Percentiles rank a stretch among this genome's conserved stretches.
These are phyloP conservation scores for Aporrectodea caliginosa DNA, from an alignment of 1,140 invertebrate species.

Conservation along the genomic window DNA sequence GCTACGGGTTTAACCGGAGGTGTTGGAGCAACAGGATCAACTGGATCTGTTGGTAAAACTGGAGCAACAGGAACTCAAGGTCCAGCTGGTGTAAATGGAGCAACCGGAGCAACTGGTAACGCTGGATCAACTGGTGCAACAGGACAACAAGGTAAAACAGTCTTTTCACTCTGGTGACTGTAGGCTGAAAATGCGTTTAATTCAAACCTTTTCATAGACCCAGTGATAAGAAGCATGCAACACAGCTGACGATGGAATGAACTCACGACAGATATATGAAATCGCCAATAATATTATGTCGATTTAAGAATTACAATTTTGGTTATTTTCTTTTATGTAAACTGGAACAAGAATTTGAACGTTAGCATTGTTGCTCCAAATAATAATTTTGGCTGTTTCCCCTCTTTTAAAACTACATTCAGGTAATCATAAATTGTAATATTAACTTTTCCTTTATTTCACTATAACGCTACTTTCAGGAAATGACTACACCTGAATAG, in stretches of 20 bases:
- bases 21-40: not conserved
- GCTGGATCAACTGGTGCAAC: conserved; percentile 16
- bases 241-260: not conserved
- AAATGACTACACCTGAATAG: too few relatives aligned
- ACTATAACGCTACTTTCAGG: too few relatives aligned
- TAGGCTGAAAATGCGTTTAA: not conserved
- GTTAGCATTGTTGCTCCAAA: too few relatives aligned
- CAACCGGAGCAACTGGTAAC: conserved; percentile 5
- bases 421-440: too few relatives aligned
- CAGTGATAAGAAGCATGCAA: not conserved
- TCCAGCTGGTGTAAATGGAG: conserved; percentile 2
- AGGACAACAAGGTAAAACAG: conserved; percentile 4
- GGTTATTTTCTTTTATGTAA: too few relatives aligned
- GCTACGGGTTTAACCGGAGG: too few relatives aligned
- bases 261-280: not conserved
- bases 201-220: not conserved
- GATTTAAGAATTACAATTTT: too few relatives aligned
- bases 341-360: too few relatives aligned
- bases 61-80: not conserved
- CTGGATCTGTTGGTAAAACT: conserved; percentile 4
- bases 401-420: too few relatives aligned
- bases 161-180: not conserved
- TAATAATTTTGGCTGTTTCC: too few relatives aligned
- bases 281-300: not conserved
- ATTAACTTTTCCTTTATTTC: too few relatives aligned